Percentiles rank a stretch among this genome's conserved stretches.
phyloP scores from a whole-genome alignment of 2,797 vertebrate genomes.

The Pangasius sanitwongsei region DNA sequence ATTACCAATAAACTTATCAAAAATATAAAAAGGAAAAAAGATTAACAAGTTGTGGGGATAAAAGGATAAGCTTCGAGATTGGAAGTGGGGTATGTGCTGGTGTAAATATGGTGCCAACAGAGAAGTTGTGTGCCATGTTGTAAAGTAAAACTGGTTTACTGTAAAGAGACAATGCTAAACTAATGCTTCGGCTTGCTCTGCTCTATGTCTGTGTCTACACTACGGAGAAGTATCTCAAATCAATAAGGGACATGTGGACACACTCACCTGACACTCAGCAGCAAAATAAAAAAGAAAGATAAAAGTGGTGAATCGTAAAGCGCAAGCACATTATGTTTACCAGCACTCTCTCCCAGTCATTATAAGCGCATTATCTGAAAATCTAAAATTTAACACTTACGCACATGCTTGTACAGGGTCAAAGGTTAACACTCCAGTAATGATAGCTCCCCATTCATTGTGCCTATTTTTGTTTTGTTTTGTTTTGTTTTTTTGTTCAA shows the following conservation, averaged over 20 bases:
- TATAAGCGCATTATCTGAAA: conserved; percentile 44
- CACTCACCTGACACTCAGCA: conserved; percentile 37
- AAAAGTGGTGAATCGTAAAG: conserved; percentile 48
- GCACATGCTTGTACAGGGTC: conserved; percentile 46
- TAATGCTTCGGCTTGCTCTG: conserved; percentile 62
- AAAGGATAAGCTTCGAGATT: conserved; percentile 56
- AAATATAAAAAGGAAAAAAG: conserved; percentile 28
- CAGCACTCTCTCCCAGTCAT: conserved; percentile 44
- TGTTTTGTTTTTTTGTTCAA: not conserved
- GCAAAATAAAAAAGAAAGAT: conserved; percentile 27
- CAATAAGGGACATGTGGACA: conserved; percentile 56
- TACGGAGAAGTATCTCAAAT: conserved; percentile 60
- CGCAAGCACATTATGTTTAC: conserved; percentile 53
- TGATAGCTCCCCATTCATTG: not conserved
- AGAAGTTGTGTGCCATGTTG: conserved; percentile 69
- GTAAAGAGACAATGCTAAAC: conserved; percentile 66
- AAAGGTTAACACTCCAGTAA: conserved; percentile 33
- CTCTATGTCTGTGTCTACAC: conserved; percentile 69
- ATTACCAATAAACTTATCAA: conserved; percentile 18
- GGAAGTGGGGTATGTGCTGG: conserved; percentile 69
- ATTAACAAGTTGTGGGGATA: conserved; percentile 42
- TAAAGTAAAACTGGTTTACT: conserved; percentile 57
- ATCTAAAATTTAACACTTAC: conserved; percentile 13
- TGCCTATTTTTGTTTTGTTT: conserved; percentile 4
- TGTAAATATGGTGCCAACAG: conserved; percentile 75